Evolutionary conservation across 2,888 invertebrate species (phyloP).

Genomic region (Agrochola macilenta): DNA sequence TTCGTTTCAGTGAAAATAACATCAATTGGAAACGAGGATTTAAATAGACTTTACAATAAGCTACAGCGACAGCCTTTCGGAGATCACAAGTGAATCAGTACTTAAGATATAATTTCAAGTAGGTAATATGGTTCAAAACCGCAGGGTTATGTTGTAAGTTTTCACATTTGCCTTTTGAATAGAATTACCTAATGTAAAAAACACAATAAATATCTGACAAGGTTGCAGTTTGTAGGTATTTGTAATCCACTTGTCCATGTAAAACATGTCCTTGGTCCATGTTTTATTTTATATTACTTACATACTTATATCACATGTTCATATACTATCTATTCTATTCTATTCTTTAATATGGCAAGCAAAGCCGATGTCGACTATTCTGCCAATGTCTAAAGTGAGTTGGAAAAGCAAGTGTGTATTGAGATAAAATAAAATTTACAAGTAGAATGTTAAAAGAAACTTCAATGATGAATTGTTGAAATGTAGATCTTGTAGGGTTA

Average conservation of each 20-base stretch:
- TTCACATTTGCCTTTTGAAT: slow-evolving; percentile 20
- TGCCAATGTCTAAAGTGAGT: too few relatives aligned
- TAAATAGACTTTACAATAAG: not conserved
- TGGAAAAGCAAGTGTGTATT: too few relatives aligned
- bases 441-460: too few relatives aligned
- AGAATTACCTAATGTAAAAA: slow-evolving; percentile 18
- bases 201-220: slow-evolving; percentile 2
- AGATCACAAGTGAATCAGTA: slow-evolving; percentile 1
- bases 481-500: too few relatives aligned
- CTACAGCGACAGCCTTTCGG: slow-evolving; percentile 4
- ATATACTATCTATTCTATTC: too few relatives aligned
- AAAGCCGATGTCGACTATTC: too few relatives aligned
- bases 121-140: slow-evolving; percentile 18
- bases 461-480: too few relatives aligned
- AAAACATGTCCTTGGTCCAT: not conserved
- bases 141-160: slow-evolving; percentile 21
- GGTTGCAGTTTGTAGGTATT: slow-evolving; percentile 3
- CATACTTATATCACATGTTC: slow-evolving; percentile 10
- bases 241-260: not conserved
- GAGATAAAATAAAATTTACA: too few relatives aligned
- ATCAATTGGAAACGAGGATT: not conserved
- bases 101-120: slow-evolving; percentile 7
- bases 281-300: slow-evolving; percentile 2
- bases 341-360: too few relatives aligned
- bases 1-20: not conserved